Evolutionary conservation across 2,113 vertebrate species (phyloP), one percentile per base, ranked within the genome.

Genomic region (Hemiscyllium ocellatum): DNA sequence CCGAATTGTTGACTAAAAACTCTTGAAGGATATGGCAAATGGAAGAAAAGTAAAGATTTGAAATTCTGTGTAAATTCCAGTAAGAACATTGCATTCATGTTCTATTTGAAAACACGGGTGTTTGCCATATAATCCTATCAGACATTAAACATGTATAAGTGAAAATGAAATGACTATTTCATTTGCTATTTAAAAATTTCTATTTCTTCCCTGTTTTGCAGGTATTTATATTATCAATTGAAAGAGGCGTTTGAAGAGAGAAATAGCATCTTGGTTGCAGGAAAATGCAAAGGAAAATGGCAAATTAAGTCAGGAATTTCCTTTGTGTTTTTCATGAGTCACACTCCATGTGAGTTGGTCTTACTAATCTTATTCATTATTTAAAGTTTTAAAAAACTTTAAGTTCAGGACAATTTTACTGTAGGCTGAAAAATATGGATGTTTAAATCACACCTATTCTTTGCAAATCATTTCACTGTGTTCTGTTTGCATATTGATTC

Each of bases 271-370:
- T 98, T 99, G 96, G 96, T 97, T 96, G 97, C 96, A 0, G 97
- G 97, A 26, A 97, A 96, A 6, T 96, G 98, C 94, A 96, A 22
- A 83, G 98, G 98, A 56, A 98, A 97, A 90, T 99, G 98, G 98
- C 98, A 95, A 95, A 97, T 99, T 83, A 98, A 96, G 95, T 97
- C 98, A 0, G 97, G 96, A 65, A 96, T 98, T 13, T 95, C 96
- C 6, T 99, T 99, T 97, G 90, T 99, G 95, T 98, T 99, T 97
- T 99, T 99, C 96, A 98, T 97, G 96, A 99, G 99, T 96, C 99
- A 99, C 96, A 99, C 99, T 8, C 99, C 99, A 3, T 99, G 99
- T 99, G 96, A 98, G 99, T 98, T 96, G 65, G 56, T 56, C 22
- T 42, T 26, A 95, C 22, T 70, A 95, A 72, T 76, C 15, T 29